phyloP scores from a whole-genome alignment of 2,797 vertebrate species.

The Podargus strigoides region DNA sequence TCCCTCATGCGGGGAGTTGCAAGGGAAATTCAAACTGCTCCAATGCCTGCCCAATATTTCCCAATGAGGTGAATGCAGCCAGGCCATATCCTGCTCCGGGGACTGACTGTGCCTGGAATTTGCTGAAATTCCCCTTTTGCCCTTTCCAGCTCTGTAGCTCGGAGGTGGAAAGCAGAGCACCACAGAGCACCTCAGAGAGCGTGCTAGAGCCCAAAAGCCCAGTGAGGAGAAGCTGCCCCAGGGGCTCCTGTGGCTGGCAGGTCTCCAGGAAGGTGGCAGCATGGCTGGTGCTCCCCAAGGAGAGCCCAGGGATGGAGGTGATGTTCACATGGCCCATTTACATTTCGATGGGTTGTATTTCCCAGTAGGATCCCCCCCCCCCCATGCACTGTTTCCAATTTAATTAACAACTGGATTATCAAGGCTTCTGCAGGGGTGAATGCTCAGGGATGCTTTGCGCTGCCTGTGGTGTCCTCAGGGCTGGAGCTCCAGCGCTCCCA shows the following conservation, averaged over 20 bases:
- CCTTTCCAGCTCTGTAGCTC: background rate
- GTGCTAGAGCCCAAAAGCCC: rapidly evolving
- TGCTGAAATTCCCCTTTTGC: constrained; percentile 29
- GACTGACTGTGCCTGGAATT: constrained; percentile 12
- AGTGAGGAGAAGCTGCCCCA: rapidly evolving
- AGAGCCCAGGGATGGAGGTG: background rate
- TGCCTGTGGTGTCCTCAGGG: background rate
- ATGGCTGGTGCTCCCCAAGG: rapidly evolving
- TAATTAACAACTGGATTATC: background rate
- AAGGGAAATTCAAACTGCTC: background rate
- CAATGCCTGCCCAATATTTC: constrained; percentile 25
- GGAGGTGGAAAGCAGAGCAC: background rate
- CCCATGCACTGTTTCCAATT: background rate
- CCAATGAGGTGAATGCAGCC: background rate
- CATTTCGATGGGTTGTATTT: background rate
- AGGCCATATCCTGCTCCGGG: background rate
- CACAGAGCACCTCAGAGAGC: rapidly evolving
- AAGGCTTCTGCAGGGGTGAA: background rate
- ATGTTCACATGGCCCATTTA: background rate
- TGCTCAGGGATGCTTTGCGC: background rate
- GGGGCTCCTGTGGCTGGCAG: rapidly evolving
- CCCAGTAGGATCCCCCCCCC: background rate
- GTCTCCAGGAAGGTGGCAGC: background rate
- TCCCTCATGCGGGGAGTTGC: rapidly evolving
- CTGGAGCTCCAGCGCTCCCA: background rate